Evolutionary conservation across 2,113 vertebrate species (phyloP).

Genomic region (Cavia porcellus): DNA sequence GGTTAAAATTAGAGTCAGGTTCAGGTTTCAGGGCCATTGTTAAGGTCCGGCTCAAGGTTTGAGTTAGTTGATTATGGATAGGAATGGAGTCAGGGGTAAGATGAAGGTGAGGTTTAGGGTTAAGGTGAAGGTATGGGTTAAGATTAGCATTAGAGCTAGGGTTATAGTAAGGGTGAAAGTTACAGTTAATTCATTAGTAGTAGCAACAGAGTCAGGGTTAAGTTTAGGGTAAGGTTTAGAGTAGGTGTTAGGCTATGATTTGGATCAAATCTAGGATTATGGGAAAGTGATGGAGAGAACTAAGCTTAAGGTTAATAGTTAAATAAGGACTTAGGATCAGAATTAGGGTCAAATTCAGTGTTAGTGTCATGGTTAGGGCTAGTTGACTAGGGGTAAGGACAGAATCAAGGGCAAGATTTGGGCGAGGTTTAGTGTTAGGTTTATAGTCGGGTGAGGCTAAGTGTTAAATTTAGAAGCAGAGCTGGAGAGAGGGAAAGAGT

Average conservation of each 20-base stretch:
- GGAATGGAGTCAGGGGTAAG: not conserved
- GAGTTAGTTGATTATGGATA: not conserved
- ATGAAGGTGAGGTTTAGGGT: not conserved
- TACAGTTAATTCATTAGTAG: not conserved
- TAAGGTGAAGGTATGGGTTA: not conserved
- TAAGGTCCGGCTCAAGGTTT: not conserved
- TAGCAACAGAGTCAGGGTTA: not conserved
- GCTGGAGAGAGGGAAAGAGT: not conserved
- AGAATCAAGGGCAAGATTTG: not conserved
- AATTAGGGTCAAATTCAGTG: no score
- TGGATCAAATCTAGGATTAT: not conserved
- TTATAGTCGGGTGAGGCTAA: no score
- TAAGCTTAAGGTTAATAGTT: not conserved
- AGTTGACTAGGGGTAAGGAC: not conserved
- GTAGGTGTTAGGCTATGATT: not conserved
- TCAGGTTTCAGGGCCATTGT: not conserved
- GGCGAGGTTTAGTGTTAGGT: not conserved
- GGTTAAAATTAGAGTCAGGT: not conserved
- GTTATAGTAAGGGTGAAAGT: not conserved
- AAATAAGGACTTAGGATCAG: not conserved
- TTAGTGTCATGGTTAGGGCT: not conserved
- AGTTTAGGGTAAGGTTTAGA: not conserved
- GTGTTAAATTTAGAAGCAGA: no score
- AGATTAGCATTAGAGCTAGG: not conserved
- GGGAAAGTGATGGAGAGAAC: not conserved